Percentiles rank a stretch among this genome's conserved stretches.
Conservation (phyloP, 2,113 vertebrate genomes). For the Mesocricetus auratus region DNA sequence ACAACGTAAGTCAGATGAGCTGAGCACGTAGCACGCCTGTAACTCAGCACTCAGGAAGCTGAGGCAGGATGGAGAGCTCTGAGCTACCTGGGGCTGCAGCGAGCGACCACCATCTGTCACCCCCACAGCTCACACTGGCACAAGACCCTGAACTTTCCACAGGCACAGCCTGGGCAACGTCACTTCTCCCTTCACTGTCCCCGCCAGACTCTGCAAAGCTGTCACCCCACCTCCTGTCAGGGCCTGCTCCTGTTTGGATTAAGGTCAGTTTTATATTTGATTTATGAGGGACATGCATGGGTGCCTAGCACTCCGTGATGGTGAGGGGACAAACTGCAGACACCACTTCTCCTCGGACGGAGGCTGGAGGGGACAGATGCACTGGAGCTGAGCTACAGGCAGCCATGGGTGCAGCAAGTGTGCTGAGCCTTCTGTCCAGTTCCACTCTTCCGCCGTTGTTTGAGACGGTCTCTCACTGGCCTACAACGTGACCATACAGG, state of each 20-base stretch:
- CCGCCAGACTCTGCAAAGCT: too few species aligned
- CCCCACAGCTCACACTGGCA: neutral
- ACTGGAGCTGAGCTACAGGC: neutral
- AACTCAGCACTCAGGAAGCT: neutral
- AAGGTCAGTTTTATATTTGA: neutral
- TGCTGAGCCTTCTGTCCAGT: neutral
- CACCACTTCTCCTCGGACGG: too few species aligned
- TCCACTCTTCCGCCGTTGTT: neutral
- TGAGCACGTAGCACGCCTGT: neutral
- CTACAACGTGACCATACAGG: neutral
- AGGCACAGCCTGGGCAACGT: neutral
- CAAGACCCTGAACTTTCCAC: too few species aligned
- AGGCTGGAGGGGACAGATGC: neutral
- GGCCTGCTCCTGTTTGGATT: neutral
- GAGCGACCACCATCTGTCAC: neutral
- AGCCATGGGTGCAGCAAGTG: neutral
- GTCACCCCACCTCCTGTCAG: too few species aligned
- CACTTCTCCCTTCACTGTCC: too few species aligned
- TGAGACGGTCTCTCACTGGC: neutral
- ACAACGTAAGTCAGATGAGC: too few species aligned
- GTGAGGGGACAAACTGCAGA: neutral
- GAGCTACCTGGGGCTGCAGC: neutral
- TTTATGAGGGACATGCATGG: neutral
- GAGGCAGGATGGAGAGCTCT: neutral
- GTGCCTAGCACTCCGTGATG: neutral